Base-by-base conservation (phyloP, 2,113 vertebrate species). In the Benitochromis conjunctus region DNA sequence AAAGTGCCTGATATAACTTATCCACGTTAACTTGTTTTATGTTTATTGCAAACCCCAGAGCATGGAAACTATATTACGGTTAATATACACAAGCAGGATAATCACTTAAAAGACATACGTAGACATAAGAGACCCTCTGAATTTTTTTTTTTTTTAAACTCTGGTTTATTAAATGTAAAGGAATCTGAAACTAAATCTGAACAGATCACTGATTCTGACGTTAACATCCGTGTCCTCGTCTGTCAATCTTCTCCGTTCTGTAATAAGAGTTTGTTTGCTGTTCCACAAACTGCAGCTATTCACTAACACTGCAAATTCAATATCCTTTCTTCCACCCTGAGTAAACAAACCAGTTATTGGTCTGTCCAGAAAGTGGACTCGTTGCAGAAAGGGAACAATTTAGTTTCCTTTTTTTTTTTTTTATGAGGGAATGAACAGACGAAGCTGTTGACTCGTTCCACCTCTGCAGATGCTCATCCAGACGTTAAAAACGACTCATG, bases 261-360 rank as follows among this genome's bases (percentile, higher is more conserved):
- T 55, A 76, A 82, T 82, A 69, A 81, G 18, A 66, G n/a, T 85
- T 51, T 87, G 92, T 92, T 91, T 93, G 85, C 81, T 86, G 81
- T 92, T 93, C 88, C 66, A 84, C 83, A 82, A 87, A 88, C 76
- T 53, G 60, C 71, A 80, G 84, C 86, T 69, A 55, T 90, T 86
- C 58, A 36, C 21, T 54, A 64, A 55, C 57, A 60, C 79, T 60
- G 69, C 79, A 87, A 54, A 88, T 84, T 90, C 85, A 93, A 94
- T 93, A 92, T 95, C 92, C 91, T 92, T 76, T 89, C 64, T 84
- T 83, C 86, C 82, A 69, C 86, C 87, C 76, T 94, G 31, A 58
- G 88, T 86, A 89, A 94, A 95, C 92, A 95, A 76, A 76, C 64
- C 26, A 8, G 90, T 89, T 91, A 88, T 86, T 90, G 90, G 53